Conservation (phyloP, 2,113 vertebrate species). For the Cariama cristata region DNA sequence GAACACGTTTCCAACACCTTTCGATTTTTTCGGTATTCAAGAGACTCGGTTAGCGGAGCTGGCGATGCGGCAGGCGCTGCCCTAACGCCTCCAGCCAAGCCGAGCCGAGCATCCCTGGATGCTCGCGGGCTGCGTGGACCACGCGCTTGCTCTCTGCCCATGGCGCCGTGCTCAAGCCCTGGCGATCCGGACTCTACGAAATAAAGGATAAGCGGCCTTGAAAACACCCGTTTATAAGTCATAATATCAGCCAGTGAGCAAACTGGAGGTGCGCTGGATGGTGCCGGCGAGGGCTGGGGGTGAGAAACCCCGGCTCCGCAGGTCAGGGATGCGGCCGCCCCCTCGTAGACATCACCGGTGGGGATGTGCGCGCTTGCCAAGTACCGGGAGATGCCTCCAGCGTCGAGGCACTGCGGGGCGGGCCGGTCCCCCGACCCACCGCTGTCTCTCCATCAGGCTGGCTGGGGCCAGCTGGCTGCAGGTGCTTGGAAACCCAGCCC, state of each 20-base stretch:
- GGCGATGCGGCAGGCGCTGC: no score
- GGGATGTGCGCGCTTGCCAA: not conserved
- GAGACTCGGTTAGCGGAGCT: fast-evolving
- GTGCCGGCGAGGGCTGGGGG: not conserved
- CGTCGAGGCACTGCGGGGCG: fast-evolving
- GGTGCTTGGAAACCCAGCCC: not conserved
- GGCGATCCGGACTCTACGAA: fast-evolving
- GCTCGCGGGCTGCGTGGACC: not conserved
- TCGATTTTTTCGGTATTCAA: fast-evolving
- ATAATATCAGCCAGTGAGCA: fast-evolving
- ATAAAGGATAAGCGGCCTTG: not conserved
- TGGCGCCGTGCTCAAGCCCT: fast-evolving
- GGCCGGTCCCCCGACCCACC: not conserved
- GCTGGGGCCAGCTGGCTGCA: not conserved
- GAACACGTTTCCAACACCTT: not conserved
- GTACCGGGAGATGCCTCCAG: not conserved
- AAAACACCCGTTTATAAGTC: not conserved
- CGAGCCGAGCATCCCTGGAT: not conserved
- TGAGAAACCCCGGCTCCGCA: not conserved
- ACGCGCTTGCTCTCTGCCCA: not conserved
- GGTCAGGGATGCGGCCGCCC: not conserved
- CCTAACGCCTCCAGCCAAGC: not conserved
- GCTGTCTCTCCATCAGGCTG: not conserved
- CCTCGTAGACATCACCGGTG: fast-evolving
- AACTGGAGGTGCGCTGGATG: not conserved